Evolutionary conservation across 2,113 vertebrate genomes (phyloP).

Genomic region (Bufo bufo): DNA sequence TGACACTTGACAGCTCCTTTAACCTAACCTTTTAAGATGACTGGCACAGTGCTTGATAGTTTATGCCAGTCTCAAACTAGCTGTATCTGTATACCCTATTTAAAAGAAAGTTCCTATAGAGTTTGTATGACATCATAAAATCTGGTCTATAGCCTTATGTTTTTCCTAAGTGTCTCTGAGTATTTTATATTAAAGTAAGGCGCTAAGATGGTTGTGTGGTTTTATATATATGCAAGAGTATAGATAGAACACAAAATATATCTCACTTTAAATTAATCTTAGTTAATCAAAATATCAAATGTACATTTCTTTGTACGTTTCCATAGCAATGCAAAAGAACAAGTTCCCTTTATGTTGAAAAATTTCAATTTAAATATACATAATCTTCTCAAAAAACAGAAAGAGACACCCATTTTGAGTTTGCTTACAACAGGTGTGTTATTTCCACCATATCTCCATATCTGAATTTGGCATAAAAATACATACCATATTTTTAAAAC

Average conservation of each 20-base stretch:
- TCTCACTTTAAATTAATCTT: not conserved
- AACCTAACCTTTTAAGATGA: not conserved
- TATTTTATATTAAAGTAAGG: not conserved
- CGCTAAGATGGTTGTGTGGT: not conserved
- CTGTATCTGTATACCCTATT: not conserved
- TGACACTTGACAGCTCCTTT: not conserved
- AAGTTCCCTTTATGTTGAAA: slow-evolving; percentile 9
- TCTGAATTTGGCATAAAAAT: not conserved
- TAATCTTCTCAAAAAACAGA: not conserved
- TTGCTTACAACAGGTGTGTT: not conserved
- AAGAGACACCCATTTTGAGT: not conserved
- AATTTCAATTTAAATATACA: not conserved
- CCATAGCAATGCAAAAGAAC: slow-evolving; percentile 32
- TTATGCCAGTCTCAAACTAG: not conserved
- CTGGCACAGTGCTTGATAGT: not conserved
- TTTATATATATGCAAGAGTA: not conserved
- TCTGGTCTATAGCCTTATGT: not conserved
- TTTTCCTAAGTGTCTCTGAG: not conserved
- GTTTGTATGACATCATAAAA: not conserved
- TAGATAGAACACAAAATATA: not conserved
- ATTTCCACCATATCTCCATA: not conserved
- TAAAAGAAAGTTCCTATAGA: not conserved
- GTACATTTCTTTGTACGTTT: not conserved
- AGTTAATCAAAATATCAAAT: slow-evolving; percentile 31
- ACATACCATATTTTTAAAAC: not conserved